Conservation (phyloP, 2,113 vertebrate genomes). For the Antennarius striatus region DNA sequence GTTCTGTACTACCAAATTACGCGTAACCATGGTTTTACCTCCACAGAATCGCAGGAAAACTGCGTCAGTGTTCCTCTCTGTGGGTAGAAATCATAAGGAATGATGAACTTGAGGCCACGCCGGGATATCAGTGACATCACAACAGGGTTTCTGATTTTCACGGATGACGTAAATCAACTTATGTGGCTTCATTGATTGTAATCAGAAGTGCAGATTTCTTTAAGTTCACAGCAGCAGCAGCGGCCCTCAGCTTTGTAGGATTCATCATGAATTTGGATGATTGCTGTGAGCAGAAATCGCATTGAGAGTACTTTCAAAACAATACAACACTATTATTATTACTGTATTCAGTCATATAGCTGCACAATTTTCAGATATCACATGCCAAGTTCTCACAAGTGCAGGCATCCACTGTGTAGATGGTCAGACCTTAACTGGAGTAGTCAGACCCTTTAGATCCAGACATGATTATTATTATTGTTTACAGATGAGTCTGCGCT, state of each 20-base stretch:
- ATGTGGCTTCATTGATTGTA: conserved; percentile 41
- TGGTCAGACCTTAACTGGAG: conserved; percentile 3
- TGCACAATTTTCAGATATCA: conserved; percentile 14
- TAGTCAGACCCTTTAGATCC: conserved; percentile 8
- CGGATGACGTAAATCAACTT: conserved; percentile 20
- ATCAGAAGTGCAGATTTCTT: conserved; percentile 8
- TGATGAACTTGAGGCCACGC: conserved; percentile 2
- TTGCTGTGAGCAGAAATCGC: conserved; percentile 2
- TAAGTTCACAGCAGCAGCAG: neutral
- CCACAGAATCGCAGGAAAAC: neutral
- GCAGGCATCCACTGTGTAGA: conserved; percentile 38
- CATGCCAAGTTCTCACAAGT: conserved; percentile 8
- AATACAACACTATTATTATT: conserved; percentile 13
- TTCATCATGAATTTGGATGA: neutral
- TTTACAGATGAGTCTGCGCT: conserved; percentile 58
- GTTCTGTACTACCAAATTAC: conserved; percentile 1
- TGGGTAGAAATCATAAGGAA: neutral
- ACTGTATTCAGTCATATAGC: conserved; percentile 7
- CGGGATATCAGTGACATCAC: conserved; percentile 18
- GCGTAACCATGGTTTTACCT: neutral
- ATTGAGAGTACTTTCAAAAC: conserved; percentile 3
- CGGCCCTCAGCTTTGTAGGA: conserved; percentile 4
- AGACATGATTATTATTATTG: conserved; percentile 32
- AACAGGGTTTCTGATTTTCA: conserved; percentile 7
- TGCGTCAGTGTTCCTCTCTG: neutral